These are phyloP conservation scores for Pempheris klunzingeri DNA, from an alignment of 2,797 vertebrate species.

Conservation along the genomic window DNA sequence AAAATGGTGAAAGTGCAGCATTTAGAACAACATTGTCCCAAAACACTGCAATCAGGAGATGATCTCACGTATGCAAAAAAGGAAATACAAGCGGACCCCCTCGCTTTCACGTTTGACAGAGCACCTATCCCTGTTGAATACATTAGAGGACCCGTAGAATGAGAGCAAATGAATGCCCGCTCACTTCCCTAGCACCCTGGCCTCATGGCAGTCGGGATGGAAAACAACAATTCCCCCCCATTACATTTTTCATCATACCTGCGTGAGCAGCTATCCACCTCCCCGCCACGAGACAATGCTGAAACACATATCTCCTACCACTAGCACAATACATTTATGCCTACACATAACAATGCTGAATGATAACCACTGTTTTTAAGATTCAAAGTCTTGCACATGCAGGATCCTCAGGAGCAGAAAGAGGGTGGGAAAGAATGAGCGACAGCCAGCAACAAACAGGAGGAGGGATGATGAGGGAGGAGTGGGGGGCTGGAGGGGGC, in stretches of 20 bases:
- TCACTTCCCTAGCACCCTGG: slow-evolving; percentile 62
- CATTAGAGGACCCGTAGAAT: slow-evolving; percentile 76
- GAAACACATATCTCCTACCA: slow-evolving; percentile 42
- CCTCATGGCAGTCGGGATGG: slow-evolving; percentile 50
- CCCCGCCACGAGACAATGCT: slow-evolving; percentile 28
- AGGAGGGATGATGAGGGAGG: slow-evolving; percentile 20
- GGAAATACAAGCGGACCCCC: slow-evolving; percentile 69
- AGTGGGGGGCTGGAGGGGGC: slow-evolving; percentile 23
- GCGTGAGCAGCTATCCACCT: slow-evolving; percentile 56
- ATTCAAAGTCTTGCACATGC: slow-evolving; percentile 30
- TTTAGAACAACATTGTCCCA: slow-evolving; percentile 75
- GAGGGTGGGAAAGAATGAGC: slow-evolving; percentile 9
- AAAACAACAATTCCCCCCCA: slow-evolving; percentile 73
- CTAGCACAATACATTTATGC: slow-evolving; percentile 37
- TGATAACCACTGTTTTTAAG: slow-evolving; percentile 47
- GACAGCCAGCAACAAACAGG: slow-evolving; percentile 33
- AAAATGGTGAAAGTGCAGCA: slow-evolving; percentile 60
- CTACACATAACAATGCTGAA: slow-evolving; percentile 53
- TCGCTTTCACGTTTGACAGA: slow-evolving; percentile 79
- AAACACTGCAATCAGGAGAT: slow-evolving; percentile 79
- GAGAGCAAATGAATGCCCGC: slow-evolving; percentile 80
- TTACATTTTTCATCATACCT: slow-evolving; percentile 78
- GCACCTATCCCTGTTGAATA: slow-evolving; percentile 83
- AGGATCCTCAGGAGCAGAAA: slow-evolving; percentile 40
- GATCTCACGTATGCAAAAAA: slow-evolving; percentile 82